phyloP scores from a whole-genome alignment of 2,888 invertebrate species.

The Aelia acuminata region DNA sequence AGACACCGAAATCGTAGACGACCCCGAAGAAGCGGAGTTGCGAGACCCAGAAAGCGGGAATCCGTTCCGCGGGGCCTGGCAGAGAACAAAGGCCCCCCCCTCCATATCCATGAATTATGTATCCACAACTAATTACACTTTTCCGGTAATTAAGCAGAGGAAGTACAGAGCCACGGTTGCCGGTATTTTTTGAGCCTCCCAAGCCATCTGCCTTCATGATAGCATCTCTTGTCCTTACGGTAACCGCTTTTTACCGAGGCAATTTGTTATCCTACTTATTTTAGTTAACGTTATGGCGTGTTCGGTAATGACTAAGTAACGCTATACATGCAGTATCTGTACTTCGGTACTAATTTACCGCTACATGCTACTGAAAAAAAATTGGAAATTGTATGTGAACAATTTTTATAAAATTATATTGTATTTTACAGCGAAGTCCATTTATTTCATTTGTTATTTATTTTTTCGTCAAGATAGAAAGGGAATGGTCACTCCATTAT shows the following conservation, averaged over 20 bases:
- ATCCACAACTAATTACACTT: constrained; percentile 51
- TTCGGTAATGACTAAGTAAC: background rate
- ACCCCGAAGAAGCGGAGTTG: background rate
- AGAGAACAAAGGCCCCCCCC: constrained; percentile 33
- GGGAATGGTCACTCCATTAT: no score
- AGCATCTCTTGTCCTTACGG: constrained; percentile 41
- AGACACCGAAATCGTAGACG: background rate
- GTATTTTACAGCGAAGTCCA: no score
- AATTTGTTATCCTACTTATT: constrained; percentile 32
- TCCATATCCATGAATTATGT: constrained; percentile 54
- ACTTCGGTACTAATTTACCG: background rate
- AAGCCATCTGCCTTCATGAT: constrained; percentile 33
- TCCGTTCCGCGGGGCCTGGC: constrained; percentile 9
- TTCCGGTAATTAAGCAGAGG: constrained; percentile 55
- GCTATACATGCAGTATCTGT: background rate
- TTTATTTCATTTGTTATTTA: no score
- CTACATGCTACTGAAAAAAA: background rate
- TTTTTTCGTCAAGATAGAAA: no score
- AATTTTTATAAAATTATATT: no score
- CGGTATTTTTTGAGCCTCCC: constrained; percentile 49
- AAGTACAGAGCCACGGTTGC: constrained; percentile 49
- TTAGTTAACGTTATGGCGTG: background rate
- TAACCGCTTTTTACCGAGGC: constrained; percentile 38
- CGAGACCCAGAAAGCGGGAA: constrained; percentile 4
- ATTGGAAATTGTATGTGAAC: no score